These are phyloP conservation scores for Alsophila aescularia DNA, from an alignment of 2,888 invertebrate species.

Conservation along the genomic window DNA sequence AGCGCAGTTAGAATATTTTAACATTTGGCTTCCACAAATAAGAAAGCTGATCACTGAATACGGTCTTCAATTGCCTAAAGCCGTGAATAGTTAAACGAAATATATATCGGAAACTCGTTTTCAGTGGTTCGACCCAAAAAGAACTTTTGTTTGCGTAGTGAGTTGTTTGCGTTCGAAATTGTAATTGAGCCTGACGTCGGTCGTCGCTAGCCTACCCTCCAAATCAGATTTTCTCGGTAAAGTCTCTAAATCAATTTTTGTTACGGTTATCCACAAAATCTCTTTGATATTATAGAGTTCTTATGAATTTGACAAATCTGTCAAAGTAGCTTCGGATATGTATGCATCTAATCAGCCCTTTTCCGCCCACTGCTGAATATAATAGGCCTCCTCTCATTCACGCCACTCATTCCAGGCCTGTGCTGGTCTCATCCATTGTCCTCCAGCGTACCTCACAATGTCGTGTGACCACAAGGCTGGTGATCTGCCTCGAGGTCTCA, in stretches of 20 bases:
- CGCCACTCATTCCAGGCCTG: too few species aligned
- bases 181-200: conserved; percentile 37
- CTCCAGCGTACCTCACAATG: too few species aligned
- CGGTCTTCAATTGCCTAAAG: conserved; percentile 10
- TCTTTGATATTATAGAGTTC: background rate
- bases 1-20: conserved; percentile 20
- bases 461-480: too few species aligned
- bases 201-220: background rate
- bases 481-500: too few species aligned
- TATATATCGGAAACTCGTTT: background rate
- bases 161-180: conserved; percentile 41
- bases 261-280: background rate
- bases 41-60: conserved; percentile 1
- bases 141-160: conserved; percentile 44
- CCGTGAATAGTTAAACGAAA: conserved; percentile 27
- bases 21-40: conserved; percentile 7
- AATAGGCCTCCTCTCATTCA: too few species aligned
- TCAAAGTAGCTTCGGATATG: too few species aligned
- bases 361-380: too few species aligned
- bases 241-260: too few species aligned
- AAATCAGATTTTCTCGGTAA: background rate
- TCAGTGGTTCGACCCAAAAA: conserved; percentile 32
- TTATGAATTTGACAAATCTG: too few species aligned
- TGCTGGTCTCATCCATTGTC: too few species aligned
- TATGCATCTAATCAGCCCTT: too few species aligned